Evolutionary conservation across 2,888 invertebrate species (phyloP).

Genomic region (Blomia tropicalis): DNA sequence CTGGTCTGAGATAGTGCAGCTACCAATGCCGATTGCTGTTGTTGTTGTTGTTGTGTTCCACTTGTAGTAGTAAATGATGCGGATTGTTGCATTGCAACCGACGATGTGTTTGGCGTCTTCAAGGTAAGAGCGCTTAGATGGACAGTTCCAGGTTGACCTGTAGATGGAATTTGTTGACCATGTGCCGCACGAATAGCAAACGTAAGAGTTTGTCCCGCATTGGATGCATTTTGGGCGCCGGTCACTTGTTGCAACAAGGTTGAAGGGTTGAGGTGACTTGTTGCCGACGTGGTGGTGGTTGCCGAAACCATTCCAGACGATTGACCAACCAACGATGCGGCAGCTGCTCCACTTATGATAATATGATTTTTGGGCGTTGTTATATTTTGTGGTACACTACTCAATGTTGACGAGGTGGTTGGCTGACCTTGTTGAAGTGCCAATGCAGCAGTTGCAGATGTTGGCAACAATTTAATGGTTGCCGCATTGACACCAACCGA

Average conservation of each 20-base stretch:
- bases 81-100: neutral
- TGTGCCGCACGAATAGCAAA: slow-evolving; percentile 13
- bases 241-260: neutral
- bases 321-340: neutral
- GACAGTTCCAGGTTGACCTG: neutral
- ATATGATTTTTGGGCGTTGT: neutral
- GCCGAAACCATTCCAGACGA: neutral
- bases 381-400: neutral
- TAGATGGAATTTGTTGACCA: neutral
- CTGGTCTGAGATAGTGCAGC: neutral
- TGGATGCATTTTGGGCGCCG: neutral
- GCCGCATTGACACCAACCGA: neutral
- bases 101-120: neutral
- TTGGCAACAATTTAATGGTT: slow-evolving; percentile 1
- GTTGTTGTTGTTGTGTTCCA: neutral
- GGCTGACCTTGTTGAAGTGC: neutral
- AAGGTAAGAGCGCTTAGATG: neutral
- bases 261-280: neutral
- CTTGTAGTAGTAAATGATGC: neutral
- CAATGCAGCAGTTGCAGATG: neutral
- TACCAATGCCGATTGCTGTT: neutral
- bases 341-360: neutral
- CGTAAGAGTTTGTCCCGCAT: slow-evolving; percentile 6
- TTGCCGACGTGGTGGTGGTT: neutral
- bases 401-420: neutral